These are phyloP conservation scores for Rhinoderma darwinii DNA, from an alignment of 2,113 vertebrate species.

Conservation along the genomic window DNA sequence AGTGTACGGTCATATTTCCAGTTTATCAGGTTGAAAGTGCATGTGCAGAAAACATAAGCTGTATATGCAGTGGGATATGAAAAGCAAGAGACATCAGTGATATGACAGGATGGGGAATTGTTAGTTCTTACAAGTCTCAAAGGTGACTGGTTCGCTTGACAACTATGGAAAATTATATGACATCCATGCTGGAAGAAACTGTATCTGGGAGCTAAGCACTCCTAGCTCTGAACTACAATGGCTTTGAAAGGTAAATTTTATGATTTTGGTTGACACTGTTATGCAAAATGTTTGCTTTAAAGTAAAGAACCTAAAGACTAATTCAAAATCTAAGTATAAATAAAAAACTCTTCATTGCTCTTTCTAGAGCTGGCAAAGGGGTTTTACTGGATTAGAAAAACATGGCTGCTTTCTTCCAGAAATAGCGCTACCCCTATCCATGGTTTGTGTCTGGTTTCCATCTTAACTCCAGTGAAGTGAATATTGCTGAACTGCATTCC, in stretches of 20 bases:
- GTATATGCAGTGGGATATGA: background rate
- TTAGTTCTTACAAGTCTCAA: background rate
- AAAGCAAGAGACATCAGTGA: background rate
- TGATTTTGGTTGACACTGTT: background rate
- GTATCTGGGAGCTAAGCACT: background rate
- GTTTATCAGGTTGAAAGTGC: background rate
- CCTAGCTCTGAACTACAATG: background rate
- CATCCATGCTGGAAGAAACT: background rate
- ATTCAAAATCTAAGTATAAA: background rate
- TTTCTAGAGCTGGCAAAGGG: too few species aligned
- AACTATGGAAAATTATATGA: background rate
- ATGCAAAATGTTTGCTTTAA: background rate
- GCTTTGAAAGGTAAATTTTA: background rate
- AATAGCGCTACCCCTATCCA: too few species aligned
- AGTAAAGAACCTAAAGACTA: background rate
- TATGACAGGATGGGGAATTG: slow-evolving; percentile 1
- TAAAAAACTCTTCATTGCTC: too few species aligned
- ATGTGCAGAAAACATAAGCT: background rate
- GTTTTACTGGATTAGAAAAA: too few species aligned
- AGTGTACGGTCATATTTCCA: too few species aligned
- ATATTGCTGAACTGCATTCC: too few species aligned
- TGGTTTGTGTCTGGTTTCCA: too few species aligned
- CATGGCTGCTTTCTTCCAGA: too few species aligned
- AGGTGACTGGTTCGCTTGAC: background rate
- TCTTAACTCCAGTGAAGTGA: too few species aligned